Base-by-base conservation (phyloP, 2,888 invertebrate species). In the Neuroscelio doddi region DNA sequence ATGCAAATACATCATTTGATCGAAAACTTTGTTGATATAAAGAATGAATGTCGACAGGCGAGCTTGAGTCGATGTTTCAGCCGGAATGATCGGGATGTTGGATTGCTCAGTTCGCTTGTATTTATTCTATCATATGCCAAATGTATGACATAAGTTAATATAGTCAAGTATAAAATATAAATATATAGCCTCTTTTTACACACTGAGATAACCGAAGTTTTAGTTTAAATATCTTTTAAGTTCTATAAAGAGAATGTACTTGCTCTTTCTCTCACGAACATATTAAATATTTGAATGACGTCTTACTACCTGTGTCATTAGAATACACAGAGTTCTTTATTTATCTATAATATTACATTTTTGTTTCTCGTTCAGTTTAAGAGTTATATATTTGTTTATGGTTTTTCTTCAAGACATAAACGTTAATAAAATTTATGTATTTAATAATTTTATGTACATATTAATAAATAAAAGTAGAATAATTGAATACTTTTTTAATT, bases 31-130 rank as follows among this genome's bases (percentile, higher is more conserved):
- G 68, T 64, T 49, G 53, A 62, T 49, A 51, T 47, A 56, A 64
- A 58, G 58, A 69, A 65, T 63, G 29, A 61, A 68, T 56, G 64
- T 67, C 67, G 69, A 68, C 65, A 64, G 46, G 57, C 58, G 49
- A 61, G 53, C 51, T 63, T 56, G 59, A 64, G 51, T 45, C 39
- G 3, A 45, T 39, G 46, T 26, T 9, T n/a, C 26, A 24, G 57
- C 52, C 41, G 47, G 53, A 42, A 53, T 29, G 58, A 26, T 55
- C 24, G 34, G 52, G 44, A 72, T 59, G 68, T 58, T 57, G 69
- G 56, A 67, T 64, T 66, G 68, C 68, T 53, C 64, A 64, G 68
- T 71, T 69, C 68, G 45, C 66, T 68, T 68, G 65, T 67, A 68
- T 72, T 73, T 71, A 73, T 71, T 71, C 68, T 64, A 27, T 30